These are phyloP conservation scores for Hydriomena furcata DNA, from an alignment of 2,888 invertebrate species.

Conservation along the genomic window DNA sequence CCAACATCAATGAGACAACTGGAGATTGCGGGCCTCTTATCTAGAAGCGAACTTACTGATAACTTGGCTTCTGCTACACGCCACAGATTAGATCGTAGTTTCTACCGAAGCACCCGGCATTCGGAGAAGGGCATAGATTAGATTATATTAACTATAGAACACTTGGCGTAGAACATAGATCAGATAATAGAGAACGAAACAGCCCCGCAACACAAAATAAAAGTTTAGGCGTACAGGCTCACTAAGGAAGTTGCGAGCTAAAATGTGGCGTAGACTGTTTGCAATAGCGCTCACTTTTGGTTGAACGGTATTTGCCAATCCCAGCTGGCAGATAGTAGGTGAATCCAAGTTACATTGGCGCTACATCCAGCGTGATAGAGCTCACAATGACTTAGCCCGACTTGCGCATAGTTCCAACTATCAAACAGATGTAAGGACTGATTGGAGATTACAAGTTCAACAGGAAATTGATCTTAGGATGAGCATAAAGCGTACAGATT, in stretches of 20 bases:
- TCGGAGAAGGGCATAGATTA: not conserved
- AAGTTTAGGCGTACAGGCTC: not conserved
- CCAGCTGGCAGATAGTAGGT: not conserved
- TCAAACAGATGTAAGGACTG: conserved; percentile 15
- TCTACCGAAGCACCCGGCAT: not conserved
- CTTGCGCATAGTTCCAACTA: not conserved
- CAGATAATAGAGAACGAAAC: not conserved
- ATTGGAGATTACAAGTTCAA: conserved; percentile 21
- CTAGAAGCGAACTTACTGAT: conserved; percentile 11
- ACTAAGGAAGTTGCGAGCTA: not conserved
- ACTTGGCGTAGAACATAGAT: not conserved
- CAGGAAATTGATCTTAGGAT: conserved; percentile 20
- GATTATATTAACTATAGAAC: not conserved
- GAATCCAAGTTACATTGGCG: not conserved
- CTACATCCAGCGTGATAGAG: not conserved
- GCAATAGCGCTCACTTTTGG: not conserved
- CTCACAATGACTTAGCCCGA: not conserved
- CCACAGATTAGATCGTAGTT: conserved; percentile 5
- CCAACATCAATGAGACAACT: conserved; percentile 11
- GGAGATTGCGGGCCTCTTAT: conserved; percentile 15
- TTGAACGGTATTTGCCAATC: not conserved
- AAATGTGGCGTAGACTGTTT: not conserved
- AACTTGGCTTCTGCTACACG: conserved; percentile 1
- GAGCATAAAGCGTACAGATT: conserved; percentile 9
- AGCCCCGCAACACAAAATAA: not conserved